Base-by-base conservation (phyloP, 2,888 invertebrate genomes). In the Agriopis leucophaearia region DNA sequence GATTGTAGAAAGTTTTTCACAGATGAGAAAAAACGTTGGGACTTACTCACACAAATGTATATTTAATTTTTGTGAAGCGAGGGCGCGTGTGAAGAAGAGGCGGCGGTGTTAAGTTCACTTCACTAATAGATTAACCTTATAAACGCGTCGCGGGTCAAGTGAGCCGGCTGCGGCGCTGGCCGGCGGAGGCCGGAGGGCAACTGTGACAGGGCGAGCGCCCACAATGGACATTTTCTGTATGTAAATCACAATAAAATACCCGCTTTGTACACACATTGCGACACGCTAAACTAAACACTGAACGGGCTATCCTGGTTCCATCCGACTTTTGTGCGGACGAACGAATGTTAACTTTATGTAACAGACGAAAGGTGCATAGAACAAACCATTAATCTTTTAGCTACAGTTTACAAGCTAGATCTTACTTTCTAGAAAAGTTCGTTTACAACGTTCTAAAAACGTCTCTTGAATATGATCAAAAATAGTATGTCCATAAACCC, bases 191-290 rank as follows among this genome's bases (percentile, higher is more conserved):
- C 87, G 79, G 85, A 88, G 89, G 89, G 87, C 88, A 83, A 92
- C 93, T 92, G 92, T 89, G 86, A 89, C 88, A 88, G 88, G 87
- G 85, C 87, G 81, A 81, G 81, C 83, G 82, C 77, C 82, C 80
- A 91, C 91, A 91, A 90, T 92, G 90, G 82, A 80, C 86, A 88
- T 86, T 87, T 88, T 89, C 88, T 87, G 88, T 89, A 88, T 91
- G 89, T 88, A 88, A 90, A 92, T 91, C 90, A 93, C 92, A 92
- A 92, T 92, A 91, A 92, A 92, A 91, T 90, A 88, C 85, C 85
- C 87, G 88, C 89, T 89, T 92, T 92, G 92, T 92, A 79, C 82
- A 82, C 82, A 88, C 87, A 90, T 92, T 92, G 87, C 92, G 92
- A 91, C 92, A 92, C 89, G 90, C 84, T 85, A 86, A 85, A 87